Evolutionary conservation across 23 tunicate genomes (phyloP), one percentile per base, ranked within the genome.

Genomic region (Styela clava): DNA sequence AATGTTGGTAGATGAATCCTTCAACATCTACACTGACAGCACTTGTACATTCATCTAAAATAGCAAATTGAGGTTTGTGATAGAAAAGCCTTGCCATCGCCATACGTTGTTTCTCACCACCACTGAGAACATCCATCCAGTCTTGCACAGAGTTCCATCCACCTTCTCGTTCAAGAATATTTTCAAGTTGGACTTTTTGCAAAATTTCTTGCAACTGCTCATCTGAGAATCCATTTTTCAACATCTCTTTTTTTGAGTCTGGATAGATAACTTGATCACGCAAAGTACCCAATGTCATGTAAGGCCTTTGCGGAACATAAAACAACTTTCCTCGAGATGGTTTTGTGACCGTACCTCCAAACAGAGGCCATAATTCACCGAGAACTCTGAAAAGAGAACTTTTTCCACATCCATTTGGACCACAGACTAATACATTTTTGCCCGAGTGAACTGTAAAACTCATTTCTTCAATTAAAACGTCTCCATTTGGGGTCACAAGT

Each of bases 71-170:
- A 2, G 97, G 97, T 76, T 92, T 86, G 82, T 92, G 97, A 68
- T 92, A 92, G 73, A 92, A 92, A 82, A 92, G 87, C 29, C 97
- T 86, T n/a, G 97, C 97, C 97, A 92, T 92, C 1, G 97, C 97
- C 86, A 92, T 82, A 34, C 97, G 64, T 34, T 92, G 97, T 68
- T 92, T 92, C 65, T 92, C 97, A 31, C 97, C 97, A 7, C 97
- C 97, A 86, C 97, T 92, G 37, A 92, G 69, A 32, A 92, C 97
- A 83, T 92, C 97, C 97, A 92, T 92, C 97, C 97, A 92, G 70
- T 92, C 97, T 79, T 92, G 89, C 20, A 92, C 79, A 0, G 88
- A 44, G 74, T 92, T 88, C 97, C 97, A 92, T 24, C 97, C 97
- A 26, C 97, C 97, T 72, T 92, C 88, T 24, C 89, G 51, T 30